These are phyloP conservation scores for Zhuqinia jingwanae DNA, from an alignment of 2,888 invertebrate species.

Conservation along the genomic window DNA sequence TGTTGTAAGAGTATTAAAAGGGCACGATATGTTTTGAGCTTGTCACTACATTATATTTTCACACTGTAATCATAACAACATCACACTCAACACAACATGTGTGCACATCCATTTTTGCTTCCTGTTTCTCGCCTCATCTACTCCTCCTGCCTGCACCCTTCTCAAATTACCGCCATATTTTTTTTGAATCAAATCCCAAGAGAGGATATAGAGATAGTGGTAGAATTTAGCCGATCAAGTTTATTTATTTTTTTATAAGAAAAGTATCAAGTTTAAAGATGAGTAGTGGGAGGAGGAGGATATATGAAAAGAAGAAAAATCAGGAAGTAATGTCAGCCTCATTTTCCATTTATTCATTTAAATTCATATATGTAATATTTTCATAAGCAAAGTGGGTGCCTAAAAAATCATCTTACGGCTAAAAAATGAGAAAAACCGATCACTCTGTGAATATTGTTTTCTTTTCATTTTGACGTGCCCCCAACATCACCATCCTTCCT, in stretches of 20 bases:
- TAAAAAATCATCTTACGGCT: not conserved
- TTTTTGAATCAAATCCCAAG: slow-evolving; percentile 24
- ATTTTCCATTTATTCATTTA: not conserved
- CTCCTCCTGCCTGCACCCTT: not conserved
- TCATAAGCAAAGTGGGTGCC: not conserved
- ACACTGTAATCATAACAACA: slow-evolving; percentile 1
- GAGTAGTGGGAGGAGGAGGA: not conserved
- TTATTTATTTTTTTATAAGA: not conserved
- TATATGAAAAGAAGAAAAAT: not conserved
- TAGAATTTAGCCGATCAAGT: not conserved
- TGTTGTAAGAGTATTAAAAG: slow-evolving; percentile 1
- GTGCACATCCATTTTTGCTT: slow-evolving; percentile 26
- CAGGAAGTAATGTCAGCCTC: too few species aligned
- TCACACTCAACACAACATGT: slow-evolving; percentile 8
- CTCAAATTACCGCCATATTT: slow-evolving; percentile 53
- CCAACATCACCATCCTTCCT: not conserved
- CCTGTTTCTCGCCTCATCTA: slow-evolving; percentile 4
- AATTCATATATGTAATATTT: not conserved
- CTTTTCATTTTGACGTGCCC: not conserved
- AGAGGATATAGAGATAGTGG: not conserved
- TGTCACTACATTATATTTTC: slow-evolving; percentile 14
- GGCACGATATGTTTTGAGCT: slow-evolving; percentile 21
- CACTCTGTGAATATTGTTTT: not conserved
- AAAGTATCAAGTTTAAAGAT: not conserved
- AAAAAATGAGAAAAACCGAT: too few species aligned